phyloP scores from a whole-genome alignment of 2,888 invertebrate genomes.

The Hanleya hanleyi region DNA sequence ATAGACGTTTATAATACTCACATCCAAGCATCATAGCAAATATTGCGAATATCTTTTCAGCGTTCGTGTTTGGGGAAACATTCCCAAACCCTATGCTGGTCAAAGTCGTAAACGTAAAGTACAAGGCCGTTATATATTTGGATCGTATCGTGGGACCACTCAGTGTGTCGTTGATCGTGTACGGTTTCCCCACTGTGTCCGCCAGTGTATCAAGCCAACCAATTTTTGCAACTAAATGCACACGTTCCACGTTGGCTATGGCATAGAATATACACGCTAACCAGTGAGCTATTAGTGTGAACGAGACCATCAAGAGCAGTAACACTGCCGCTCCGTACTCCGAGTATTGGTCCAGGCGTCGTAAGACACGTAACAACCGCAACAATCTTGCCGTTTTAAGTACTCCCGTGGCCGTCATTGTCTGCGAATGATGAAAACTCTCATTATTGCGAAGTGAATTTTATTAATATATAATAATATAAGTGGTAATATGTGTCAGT shows the following conservation, averaged over 20 bases:
- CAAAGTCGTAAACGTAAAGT: conserved; percentile 73
- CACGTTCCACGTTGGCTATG: conserved; percentile 71
- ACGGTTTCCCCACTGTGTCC: conserved; percentile 60
- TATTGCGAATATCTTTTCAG: conserved; percentile 74
- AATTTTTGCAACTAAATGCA: conserved; percentile 60
- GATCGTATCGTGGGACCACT: conserved; percentile 71
- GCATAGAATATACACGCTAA: conserved; percentile 74
- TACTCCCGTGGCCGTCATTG: conserved; percentile 72
- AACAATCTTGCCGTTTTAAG: conserved; percentile 71
- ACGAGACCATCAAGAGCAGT: conserved; percentile 71
- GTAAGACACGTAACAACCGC: conserved; percentile 70
- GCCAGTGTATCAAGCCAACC: conserved; percentile 71
- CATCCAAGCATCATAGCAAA: conserved; percentile 74
- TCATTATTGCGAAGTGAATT: no score
- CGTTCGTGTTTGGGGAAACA: conserved; percentile 72
- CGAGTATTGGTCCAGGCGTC: conserved; percentile 72
- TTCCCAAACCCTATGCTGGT: conserved; percentile 74
- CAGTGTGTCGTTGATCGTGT: conserved; percentile 67
- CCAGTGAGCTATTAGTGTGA: conserved; percentile 73
- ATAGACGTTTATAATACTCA: conserved; percentile 54
- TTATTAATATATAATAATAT: no score
- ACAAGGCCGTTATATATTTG: conserved; percentile 72
- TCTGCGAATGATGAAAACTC: conserved; percentile 63
- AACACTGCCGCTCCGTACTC: conserved; percentile 73
- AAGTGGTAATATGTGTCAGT: no score